Evolutionary conservation across 2,888 invertebrate species (phyloP), one percentile per base, ranked within the genome.

Genomic region (Ctena decussata): DNA sequence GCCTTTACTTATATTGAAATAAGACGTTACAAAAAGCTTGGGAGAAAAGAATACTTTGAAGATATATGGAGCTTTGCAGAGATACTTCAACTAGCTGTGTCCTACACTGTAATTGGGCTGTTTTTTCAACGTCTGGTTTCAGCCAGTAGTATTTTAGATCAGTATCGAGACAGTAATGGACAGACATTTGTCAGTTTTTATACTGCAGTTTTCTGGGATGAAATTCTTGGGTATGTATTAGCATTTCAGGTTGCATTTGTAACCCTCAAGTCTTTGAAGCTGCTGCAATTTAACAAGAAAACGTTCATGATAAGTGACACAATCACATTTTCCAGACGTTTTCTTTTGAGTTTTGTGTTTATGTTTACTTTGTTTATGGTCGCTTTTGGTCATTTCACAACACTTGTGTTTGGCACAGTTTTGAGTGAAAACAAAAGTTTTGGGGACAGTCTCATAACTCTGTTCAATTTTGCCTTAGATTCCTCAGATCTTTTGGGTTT

Each of bases 221-320:
- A 80, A 60, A 46, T 82, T 3, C 79, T 91, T 21, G 72, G 76
- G 0, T 91, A 91, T 41, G 49, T 89, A 0, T 72, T 88, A 70
- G 91, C 85, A 11, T 70, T 75, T 21, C 72, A 92, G 0, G 82
- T 89, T 15, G n/a, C 83, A 8, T 12, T 91, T 0, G 77, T 87
- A 12, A 90, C 90, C n/a, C 6, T 91, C 24, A 91, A 91, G 79
- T 53, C 88, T 30, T 71, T 90, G 57, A 91, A 91, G 71, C 75
- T 90, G 27, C 74, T 91, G 12, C 81, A 82, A 35, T 92, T 90
- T 69, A 92, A 89, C 80, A 77, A 77, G 21, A 83, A 82, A 57
- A 84, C 90, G 44, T 69, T 79, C 15, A 24, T 92, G 0, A 37
- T 93, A 0, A n/a, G 84, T 6, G 69, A 78, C 12, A 89, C 91